These are phyloP conservation scores for Leucoraja erinaceus DNA, from an alignment of 2,113 vertebrate species.

Conservation along the genomic window DNA sequence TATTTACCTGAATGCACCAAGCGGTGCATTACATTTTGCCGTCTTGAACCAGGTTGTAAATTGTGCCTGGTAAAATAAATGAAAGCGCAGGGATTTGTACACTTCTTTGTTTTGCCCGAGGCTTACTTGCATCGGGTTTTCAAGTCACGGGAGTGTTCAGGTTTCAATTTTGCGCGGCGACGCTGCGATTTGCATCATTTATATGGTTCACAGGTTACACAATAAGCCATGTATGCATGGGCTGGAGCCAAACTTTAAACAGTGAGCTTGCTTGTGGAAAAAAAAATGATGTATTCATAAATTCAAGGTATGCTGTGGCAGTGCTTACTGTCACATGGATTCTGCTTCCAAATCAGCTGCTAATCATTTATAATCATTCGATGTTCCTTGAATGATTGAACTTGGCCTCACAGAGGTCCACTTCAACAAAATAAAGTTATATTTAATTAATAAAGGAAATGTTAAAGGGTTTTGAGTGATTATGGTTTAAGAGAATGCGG, in stretches of 20 bases:
- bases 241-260: neutral
- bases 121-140: conserved; percentile 9
- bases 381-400: conserved; percentile 12
- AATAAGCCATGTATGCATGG: neutral
- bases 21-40: neutral
- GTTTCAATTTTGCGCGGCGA: conserved; percentile 17
- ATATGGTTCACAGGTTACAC: conserved; percentile 20
- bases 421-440: conserved; percentile 26
- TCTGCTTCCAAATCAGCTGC: conserved; percentile 23
- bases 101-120: neutral
- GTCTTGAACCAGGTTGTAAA: neutral
- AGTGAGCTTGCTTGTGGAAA: neutral
- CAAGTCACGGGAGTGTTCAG: neutral
- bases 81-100: neutral
- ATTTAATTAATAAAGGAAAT: conserved; percentile 35
- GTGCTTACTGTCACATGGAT: neutral
- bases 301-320: conserved; percentile 2
- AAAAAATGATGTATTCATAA: conserved; percentile 20
- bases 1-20: neutral
- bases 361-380: conserved; percentile 30
- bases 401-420: conserved; percentile 21
- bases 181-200: conserved; percentile 3
- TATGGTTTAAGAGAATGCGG: conserved; percentile 7
- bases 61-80: conserved; percentile 3
- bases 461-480: conserved; percentile 34